phyloP scores from a whole-genome alignment of 2,797 vertebrate species.

The Okamejei kenojei region DNA sequence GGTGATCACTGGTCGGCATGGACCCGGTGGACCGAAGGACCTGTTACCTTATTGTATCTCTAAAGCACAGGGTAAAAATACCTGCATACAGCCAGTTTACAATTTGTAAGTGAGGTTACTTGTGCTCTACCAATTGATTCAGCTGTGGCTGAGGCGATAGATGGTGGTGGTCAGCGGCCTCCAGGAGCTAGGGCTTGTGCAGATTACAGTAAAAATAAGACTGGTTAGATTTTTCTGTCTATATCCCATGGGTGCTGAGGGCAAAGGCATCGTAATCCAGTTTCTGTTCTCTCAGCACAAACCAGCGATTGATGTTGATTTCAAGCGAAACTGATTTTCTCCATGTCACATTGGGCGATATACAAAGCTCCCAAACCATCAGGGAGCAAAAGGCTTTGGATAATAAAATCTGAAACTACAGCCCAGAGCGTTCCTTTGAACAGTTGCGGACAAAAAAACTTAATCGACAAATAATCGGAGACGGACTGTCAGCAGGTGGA shows the following conservation, averaged over 20 bases:
- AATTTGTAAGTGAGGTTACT: too few relatives aligned
- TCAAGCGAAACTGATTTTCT: neutral
- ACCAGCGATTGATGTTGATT: neutral
- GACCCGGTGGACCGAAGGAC: too few relatives aligned
- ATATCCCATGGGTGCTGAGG: neutral
- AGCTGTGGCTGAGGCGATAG: neutral
- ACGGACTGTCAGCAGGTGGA: neutral
- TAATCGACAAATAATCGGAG: neutral
- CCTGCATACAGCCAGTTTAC: neutral
- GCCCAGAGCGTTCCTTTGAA: slow-evolving; percentile 2
- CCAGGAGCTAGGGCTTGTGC: neutral
- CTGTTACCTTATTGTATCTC: too few relatives aligned
- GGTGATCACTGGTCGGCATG: too few relatives aligned
- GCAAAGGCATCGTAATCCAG: neutral
- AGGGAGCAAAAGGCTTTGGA: neutral
- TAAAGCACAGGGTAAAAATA: neutral
- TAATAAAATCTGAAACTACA: slow-evolving; percentile 10
- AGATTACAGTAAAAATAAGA: neutral
- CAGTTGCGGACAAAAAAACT: neutral
- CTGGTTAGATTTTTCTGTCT: neutral
- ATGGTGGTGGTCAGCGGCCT: neutral
- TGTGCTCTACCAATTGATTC: neutral
- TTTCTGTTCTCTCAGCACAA: neutral
- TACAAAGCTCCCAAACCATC: neutral
- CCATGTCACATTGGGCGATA: neutral